Evolutionary conservation across 2,888 invertebrate species (phyloP).

Genomic region (Drosophila nr. perissopoda): DNA sequence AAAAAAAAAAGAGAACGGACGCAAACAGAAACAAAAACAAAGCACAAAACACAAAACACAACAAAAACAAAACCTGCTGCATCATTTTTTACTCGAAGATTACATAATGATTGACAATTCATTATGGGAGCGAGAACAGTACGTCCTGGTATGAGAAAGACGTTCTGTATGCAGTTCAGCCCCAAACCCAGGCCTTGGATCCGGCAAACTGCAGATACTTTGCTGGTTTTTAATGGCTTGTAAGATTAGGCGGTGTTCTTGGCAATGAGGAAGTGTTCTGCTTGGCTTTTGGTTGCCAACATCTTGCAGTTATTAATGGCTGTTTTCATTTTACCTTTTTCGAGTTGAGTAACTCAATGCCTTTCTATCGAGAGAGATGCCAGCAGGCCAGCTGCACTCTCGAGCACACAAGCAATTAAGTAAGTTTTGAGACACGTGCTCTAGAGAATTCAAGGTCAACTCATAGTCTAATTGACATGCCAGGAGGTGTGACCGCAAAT

Average conservation of each 20-base stretch:
- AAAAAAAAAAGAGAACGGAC: constrained; percentile 18
- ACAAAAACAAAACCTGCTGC: constrained; percentile 67
- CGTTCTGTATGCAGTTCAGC: constrained; percentile 7
- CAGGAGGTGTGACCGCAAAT: constrained; percentile 68
- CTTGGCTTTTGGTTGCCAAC: constrained; percentile 35
- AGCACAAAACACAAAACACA: constrained; percentile 9
- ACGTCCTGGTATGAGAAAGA: constrained; percentile 21
- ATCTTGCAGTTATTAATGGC: constrained; percentile 60
- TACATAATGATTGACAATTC: constrained; percentile 81
- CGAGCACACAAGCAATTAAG: constrained; percentile 21
- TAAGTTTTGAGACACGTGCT: constrained; percentile 27
- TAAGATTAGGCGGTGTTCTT: constrained; percentile 66
- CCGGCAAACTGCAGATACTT: constrained; percentile 17
- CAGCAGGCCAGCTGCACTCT: neutral
- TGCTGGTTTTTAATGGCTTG: constrained; percentile 62
- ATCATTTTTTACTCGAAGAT: constrained; percentile 77
- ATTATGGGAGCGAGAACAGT: constrained; percentile 61
- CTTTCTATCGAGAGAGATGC: neutral
- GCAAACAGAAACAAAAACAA: neutral
- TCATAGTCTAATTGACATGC: constrained; percentile 66
- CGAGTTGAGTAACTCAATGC: constrained; percentile 24
- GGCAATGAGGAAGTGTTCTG: constrained; percentile 64
- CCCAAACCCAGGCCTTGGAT: constrained; percentile 11
- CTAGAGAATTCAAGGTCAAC: constrained; percentile 54
- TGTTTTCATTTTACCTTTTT: constrained; percentile 38